Percentiles rank a stretch among this genome's conserved stretches.
phyloP scores from a whole-genome alignment of 2,113 vertebrate genomes.

The Albula glossodonta region DNA sequence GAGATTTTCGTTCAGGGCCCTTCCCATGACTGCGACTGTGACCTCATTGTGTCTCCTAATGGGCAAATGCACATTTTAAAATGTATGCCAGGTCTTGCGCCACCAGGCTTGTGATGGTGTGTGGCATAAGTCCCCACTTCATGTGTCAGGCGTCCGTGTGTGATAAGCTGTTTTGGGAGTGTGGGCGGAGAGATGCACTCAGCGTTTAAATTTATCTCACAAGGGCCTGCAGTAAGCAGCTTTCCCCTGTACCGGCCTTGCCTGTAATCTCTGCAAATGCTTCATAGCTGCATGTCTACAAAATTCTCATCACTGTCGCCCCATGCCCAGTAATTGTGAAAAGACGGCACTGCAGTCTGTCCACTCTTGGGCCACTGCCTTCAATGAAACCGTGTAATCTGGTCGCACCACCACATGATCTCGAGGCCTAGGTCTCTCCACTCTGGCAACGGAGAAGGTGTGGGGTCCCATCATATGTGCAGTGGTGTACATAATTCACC shows the following conservation, averaged over 20 bases:
- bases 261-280: slow-evolving; percentile 34
- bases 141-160: background rate
- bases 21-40: too few relatives aligned
- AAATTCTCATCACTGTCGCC: background rate
- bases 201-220: slow-evolving; percentile 32
- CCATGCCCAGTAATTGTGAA: background rate
- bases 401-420: background rate
- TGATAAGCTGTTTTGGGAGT: background rate
- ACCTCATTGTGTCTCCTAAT: too few relatives aligned
- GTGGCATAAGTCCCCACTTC: background rate
- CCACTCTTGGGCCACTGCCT: background rate
- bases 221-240: slow-evolving; percentile 34
- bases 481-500: background rate
- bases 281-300: background rate
- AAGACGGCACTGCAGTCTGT: too few relatives aligned
- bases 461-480: background rate
- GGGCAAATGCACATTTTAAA: background rate
- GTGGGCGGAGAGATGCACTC: slow-evolving; percentile 5
- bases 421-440: background rate
- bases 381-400: background rate
- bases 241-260: slow-evolving; percentile 33
- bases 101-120: background rate
- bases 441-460: background rate
- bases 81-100: background rate
- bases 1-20: too few relatives aligned